Base-by-base conservation (phyloP, 2,888 invertebrate species). In the Palloptera scutellata region DNA sequence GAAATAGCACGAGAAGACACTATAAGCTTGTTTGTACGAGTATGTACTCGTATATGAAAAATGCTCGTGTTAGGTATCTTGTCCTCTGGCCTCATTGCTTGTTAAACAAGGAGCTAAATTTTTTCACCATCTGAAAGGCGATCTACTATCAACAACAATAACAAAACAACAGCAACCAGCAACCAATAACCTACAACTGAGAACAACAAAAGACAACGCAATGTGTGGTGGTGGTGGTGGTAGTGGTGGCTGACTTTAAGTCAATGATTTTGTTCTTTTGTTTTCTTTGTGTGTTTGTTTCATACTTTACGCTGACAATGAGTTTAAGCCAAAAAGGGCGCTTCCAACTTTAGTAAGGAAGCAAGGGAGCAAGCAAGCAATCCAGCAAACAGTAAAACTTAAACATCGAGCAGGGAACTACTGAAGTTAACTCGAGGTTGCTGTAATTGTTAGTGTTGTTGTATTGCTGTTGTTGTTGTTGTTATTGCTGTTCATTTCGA, bases 11-110 rank as follows among this genome's bases (percentile, higher is more conserved):
- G n/a, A 48, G 48, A 48, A 48, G 48, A 48, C 12, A 15, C 12
- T 15, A 12, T 12, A 48, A 5, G 8, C 12, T 5, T 15, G 48
- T 3, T 30, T 6, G 6, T 30, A 6, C 2, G 6, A 4, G 30
- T 30, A 30, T 30, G 30, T 30, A 30, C n/a, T n/a, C 6, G 30
- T 30, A 30, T 30, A 30, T 30, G 12, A 15, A 68, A 70, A 71
- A 71, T 70, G 74, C 67, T 73, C 71, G 73, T 74, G 74, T 74
- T 73, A 73, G 73, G 71, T 73, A 74, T 74, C 73, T 74, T 74
- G 74, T 74, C 73, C 74, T 74, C 73, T 74, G 74, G 74, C 74
- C 74, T 74, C 74, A 74, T 74, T 72, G 74, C 74, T 74, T 74
- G 74, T 74, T 74, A 71, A 74, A 74, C 74, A 74, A 73, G 72